phyloP scores from a whole-genome alignment of 2,888 invertebrate species.

The Micropterix aruncella region DNA sequence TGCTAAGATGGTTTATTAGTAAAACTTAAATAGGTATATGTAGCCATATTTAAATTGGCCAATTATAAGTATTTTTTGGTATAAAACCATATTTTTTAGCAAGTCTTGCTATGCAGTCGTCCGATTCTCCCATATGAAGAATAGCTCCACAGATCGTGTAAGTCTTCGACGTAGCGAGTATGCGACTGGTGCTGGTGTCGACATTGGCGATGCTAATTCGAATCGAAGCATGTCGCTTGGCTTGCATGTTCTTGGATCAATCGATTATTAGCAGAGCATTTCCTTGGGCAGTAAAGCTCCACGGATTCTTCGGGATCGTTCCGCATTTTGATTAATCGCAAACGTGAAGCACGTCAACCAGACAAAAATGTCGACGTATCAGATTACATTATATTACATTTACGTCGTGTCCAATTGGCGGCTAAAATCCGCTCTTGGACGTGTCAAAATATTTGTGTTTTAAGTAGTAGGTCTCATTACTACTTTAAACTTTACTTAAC shows the following conservation, averaged over 20 bases:
- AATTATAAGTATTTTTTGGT: no score
- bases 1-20: no score
- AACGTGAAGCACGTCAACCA: no score
- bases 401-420: no score
- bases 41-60: no score
- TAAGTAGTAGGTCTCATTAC: no score
- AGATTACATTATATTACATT: no score
- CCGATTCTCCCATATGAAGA: constrained; percentile 95
- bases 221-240: constrained; percentile 98
- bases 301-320: constrained; percentile 98
- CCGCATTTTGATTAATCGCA: constrained; percentile 59
- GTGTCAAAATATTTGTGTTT: no score
- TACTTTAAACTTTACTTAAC: no score
- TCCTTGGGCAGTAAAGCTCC: constrained; percentile 97
- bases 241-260: constrained; percentile 96
- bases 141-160: constrained; percentile 97
- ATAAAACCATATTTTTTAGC: constrained; percentile 87
- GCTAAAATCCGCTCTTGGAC: no score
- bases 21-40: constrained; percentile 50
- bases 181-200: constrained; percentile 84
- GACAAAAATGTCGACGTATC: no score
- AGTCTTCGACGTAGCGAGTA: constrained; percentile 76
- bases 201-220: constrained; percentile 95
- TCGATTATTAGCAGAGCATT: constrained; percentile 97
- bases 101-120: constrained; percentile 89